phyloP scores from a whole-genome alignment of 2,888 invertebrate genomes.

The Phortica okadai region DNA sequence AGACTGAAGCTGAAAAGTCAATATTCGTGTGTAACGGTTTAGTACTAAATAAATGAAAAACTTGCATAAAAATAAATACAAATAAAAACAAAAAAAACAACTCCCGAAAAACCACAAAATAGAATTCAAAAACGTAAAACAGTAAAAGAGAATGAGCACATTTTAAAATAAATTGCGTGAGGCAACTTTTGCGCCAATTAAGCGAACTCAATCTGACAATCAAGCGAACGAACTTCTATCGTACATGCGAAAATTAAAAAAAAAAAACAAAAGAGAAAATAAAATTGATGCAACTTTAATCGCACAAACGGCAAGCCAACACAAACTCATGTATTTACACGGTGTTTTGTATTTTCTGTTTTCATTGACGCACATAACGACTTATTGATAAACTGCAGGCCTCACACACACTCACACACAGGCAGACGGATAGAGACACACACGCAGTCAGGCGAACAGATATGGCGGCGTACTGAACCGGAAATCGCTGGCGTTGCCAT shows the following conservation, averaged over 20 bases:
- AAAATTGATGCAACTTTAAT: conserved; percentile 30
- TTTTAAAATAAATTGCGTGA: neutral
- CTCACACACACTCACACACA: neutral
- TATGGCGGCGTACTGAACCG: conserved; percentile 12
- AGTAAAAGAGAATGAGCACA: neutral
- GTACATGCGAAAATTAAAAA: neutral
- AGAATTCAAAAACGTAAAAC: neutral
- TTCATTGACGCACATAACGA: conserved; percentile 45
- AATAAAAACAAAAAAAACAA: neutral
- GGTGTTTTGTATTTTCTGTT: conserved; percentile 38
- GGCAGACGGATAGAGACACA: neutral
- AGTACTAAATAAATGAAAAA: conserved; percentile 2
- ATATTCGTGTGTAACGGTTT: conserved; percentile 19
- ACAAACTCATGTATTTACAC: neutral
- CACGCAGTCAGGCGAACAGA: neutral
- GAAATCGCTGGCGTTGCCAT: conserved; percentile 26
- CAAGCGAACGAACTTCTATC: conserved; percentile 1
- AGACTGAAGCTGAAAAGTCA: conserved; percentile 28
- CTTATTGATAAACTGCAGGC: conserved; percentile 47
- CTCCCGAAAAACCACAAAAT: neutral
- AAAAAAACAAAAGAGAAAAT: neutral
- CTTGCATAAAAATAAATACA: neutral
- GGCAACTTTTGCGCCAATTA: conserved; percentile 16
- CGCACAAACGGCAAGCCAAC: conserved; percentile 21
- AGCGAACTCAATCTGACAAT: conserved; percentile 15